phyloP scores from a whole-genome alignment of 1,140 invertebrate genomes.

The Venturia canescens region DNA sequence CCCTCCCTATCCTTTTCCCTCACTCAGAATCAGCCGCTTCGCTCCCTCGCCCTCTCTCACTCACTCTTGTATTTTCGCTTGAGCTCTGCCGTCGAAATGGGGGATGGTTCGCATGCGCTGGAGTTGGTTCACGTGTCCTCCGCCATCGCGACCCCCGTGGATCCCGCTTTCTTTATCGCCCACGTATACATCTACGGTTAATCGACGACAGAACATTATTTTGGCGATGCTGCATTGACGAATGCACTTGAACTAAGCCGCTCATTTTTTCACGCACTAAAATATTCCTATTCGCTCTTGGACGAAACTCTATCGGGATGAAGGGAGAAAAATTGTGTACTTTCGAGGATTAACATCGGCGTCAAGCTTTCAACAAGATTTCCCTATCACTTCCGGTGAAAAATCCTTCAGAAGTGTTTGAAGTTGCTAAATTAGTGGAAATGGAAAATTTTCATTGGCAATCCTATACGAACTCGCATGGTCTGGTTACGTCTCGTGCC shows the following conservation, averaged over 20 bases:
- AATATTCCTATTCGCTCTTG: too few relatives aligned
- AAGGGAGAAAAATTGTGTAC: too few relatives aligned
- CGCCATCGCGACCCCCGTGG: conserved; percentile 63
- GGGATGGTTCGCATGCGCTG: conserved; percentile 69
- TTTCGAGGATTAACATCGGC: too few relatives aligned
- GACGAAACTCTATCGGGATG: too few relatives aligned
- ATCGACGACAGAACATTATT: neutral
- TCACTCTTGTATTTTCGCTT: conserved; percentile 48
- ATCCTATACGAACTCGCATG: too few relatives aligned
- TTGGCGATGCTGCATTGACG: neutral
- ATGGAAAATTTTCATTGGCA: too few relatives aligned
- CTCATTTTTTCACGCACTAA: too few relatives aligned
- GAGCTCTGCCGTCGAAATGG: conserved; percentile 59
- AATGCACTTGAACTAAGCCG: neutral
- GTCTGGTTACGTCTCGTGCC: neutral
- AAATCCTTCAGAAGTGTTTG: too few relatives aligned
- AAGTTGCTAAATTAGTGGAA: too few relatives aligned
- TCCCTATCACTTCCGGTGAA: too few relatives aligned
- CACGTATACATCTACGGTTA: conserved; percentile 55
- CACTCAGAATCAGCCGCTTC: conserved; percentile 27
- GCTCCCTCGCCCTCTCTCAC: conserved; percentile 32
- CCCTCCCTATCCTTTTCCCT: conserved; percentile 33
- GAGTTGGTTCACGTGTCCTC: conserved; percentile 64
- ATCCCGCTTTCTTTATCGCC: conserved; percentile 65
- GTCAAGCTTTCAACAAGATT: too few relatives aligned